Conservation (phyloP, 2,888 invertebrate species). For the Neria commutata region DNA sequence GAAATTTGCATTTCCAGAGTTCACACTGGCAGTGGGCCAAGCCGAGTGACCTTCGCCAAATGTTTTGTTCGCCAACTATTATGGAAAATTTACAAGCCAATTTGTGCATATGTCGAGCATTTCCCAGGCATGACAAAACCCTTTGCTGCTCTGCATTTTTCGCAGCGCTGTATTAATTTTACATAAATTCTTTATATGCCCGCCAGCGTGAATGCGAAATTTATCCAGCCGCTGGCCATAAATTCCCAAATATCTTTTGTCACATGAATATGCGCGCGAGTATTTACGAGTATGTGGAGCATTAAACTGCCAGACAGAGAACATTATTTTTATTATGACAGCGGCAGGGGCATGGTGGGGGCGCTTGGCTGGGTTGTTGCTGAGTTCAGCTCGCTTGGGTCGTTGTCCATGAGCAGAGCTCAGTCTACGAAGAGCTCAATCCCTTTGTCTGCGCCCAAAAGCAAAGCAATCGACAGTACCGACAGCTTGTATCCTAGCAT, state of each 20-base stretch:
- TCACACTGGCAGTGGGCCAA: too few species aligned
- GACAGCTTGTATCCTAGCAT: too few species aligned
- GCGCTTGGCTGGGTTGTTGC: background rate
- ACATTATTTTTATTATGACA: slow-evolving; percentile 48
- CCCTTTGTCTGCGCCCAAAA: background rate
- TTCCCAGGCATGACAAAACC: background rate
- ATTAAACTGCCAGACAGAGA: slow-evolving; percentile 46
- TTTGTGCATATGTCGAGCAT: background rate
- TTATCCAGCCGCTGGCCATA: slow-evolving; percentile 36
- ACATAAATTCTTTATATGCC: slow-evolving; percentile 20
- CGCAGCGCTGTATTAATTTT: slow-evolving; percentile 20
- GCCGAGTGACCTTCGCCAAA: too few species aligned
- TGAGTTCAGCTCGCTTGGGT: background rate
- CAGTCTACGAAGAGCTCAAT: background rate
- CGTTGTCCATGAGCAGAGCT: background rate
- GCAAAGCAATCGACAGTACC: background rate
- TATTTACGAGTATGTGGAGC: too few species aligned
- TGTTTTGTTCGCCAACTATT: too few species aligned
- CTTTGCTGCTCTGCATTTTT: background rate
- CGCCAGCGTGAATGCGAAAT: background rate
- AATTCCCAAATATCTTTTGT: slow-evolving; percentile 55
- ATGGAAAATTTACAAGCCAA: background rate
- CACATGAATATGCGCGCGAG: slow-evolving; percentile 58
- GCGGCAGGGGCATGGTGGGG: slow-evolving; percentile 17
- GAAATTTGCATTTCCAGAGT: too few species aligned